Evolutionary conservation across 1,140 invertebrate genomes (phyloP), one percentile per base, ranked within the genome.

Genomic region (Drosophila jambulina): DNA sequence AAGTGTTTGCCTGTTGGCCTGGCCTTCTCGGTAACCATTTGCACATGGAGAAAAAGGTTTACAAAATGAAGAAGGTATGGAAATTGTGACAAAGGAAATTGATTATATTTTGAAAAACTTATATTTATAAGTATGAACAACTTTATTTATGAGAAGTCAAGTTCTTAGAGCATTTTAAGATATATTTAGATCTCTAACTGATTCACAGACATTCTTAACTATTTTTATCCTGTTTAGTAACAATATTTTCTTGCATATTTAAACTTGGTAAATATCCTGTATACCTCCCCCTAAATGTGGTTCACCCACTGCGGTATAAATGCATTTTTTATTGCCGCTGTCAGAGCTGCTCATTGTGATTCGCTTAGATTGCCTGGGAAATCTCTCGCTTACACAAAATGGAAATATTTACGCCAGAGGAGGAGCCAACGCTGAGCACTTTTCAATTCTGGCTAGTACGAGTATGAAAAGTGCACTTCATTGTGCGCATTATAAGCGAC

Each of bases 381-480:
- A 72, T 58, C 69, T 71, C 65, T 57, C 68, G 49, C 49, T 71
- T 36, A 59, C 54, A 46, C 54, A 60, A 72, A 72, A 72, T 72
- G 51, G 64, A 71, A 72, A 56, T 57, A 67, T 76, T 84, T 84
- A 67, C 77, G 67, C 67, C 69, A 12, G 19, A 34, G 43, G 38
- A 70, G 42, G 25, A 70, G 49, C 42, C 42, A 57, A 2, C 65
- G 82, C 67, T 78, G 83, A 88, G 85, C 88, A 90, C 74, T 90
- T 90, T 83, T 81, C 82, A 91, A 91, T 91, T 91, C 76, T 59
- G 67, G 63, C 29, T 42, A 68, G 43, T 60, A 74, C 78, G 75
- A 83, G 65, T 81, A 79, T 81, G 91, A 90, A 83, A 85, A 91
- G 82, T 91, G 82, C 90, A 91, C 84, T 91, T 91, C 90, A 91